phyloP scores from a whole-genome alignment of 2,888 invertebrate species.

The Orchestes rusci region DNA sequence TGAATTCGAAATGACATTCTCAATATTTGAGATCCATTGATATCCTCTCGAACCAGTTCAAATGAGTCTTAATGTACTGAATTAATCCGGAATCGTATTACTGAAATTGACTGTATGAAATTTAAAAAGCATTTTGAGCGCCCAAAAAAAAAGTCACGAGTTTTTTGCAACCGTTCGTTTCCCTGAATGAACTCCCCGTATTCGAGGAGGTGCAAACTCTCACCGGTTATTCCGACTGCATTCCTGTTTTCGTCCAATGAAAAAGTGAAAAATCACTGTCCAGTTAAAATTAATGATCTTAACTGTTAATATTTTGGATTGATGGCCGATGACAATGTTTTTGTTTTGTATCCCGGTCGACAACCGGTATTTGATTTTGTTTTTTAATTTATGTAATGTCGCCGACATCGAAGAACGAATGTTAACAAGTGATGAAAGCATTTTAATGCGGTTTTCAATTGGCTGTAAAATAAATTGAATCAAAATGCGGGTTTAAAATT shows the following conservation, averaged over 20 bases:
- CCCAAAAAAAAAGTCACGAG: no score
- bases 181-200: conserved; percentile 29
- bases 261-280: conserved; percentile 21
- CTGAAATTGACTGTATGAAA: conserved; percentile 33
- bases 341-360: conserved; percentile 10
- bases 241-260: conserved; percentile 13
- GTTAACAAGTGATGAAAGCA: no score
- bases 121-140: conserved; percentile 32
- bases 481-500: no score
- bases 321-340: conserved; percentile 18
- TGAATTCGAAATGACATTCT: conserved; percentile 27
- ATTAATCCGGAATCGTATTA: conserved; percentile 37
- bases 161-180: no score
- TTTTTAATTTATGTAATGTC: conserved; percentile 11
- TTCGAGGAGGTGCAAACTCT: conserved; percentile 31
- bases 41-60: conserved; percentile 28
- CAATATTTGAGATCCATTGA: conserved; percentile 32
- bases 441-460: no score
- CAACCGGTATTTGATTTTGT: conserved; percentile 9
- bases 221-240: conserved; percentile 16
- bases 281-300: conserved; percentile 24
- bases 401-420: no score
- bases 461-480: no score
- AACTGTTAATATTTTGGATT: conserved; percentile 23
- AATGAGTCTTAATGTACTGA: conserved; percentile 37